Base-by-base conservation (phyloP, 1,140 invertebrate genomes). In the Bombus vancouverensis region DNA sequence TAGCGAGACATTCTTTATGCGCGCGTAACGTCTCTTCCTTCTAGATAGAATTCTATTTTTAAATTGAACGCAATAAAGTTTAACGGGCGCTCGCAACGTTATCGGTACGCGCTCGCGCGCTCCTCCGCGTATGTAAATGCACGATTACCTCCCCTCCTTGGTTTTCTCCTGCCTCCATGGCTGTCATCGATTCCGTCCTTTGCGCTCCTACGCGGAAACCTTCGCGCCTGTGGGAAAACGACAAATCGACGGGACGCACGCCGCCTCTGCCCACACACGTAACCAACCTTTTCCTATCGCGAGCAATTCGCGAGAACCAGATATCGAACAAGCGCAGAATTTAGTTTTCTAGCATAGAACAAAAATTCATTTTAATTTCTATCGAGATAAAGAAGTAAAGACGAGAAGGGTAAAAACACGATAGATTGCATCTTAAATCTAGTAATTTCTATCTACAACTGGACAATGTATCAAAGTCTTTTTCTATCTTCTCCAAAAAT, bases 41-140 rank as follows among this genome's bases (percentile, higher is more conserved):
- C 74, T 42, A 83, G 44, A 77, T 83, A 77, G 82, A 83, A 78
- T 83, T 83, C 82, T 83, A 70, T 77, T 83, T 83, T 83, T 83
- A 83, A 77, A 83, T 83, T 34, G 74, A 83, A 83, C 65, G 82
- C 74, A 83, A 83, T 83, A 83, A 78, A 78, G 74, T 83, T 70
- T 78, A 57, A 83, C 65, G 81, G 47, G 57, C 34, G 47, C 65
- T 68, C 65, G 75, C 47, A 25, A 18, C 34, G 47, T 77, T 78
- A 78, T 78, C 74, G 65, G 39, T 37, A 44, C 78, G 59, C 77
- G 65, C 53, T 65, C 71, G 80, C 78, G 59, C 62, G 37, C 53
- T 65, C 71, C 71, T 68, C 15, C 44, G 25, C 59, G n/a, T 59
- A 25, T 65, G 34, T 42, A 77, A 70, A 77, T 25, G 44, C 44